Base-by-base conservation (phyloP, 2,113 vertebrate genomes). In the Catharus minimus region DNA sequence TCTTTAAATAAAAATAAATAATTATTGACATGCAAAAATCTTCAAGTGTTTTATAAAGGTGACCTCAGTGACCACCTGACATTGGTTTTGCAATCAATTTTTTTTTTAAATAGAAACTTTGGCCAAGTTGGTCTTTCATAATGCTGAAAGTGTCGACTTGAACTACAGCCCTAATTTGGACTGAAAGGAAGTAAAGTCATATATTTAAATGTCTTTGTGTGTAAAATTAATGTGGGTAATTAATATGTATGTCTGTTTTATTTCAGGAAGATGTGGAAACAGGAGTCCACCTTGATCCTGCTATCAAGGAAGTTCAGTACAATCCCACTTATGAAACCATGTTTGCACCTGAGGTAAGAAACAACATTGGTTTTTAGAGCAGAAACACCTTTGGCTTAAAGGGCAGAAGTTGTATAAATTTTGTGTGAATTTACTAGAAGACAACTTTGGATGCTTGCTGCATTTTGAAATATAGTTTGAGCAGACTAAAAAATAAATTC, bases 331-430 rank as follows among this genome's bases (percentile, higher is more conserved):
- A 96, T 23, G 99, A 99, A 64, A 99, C 99, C 27, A 98, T 99
- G 99, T 99, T 99, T 98, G 99, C 99, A 88, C 99, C 99, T 41
- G 98, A 99, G 98, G 99, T 99, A 95, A 97, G 97, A 76, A 88
- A 46, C 32, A 44, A 1, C 32, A 39, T 74, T 52, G 19, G 7
- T 55, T 58, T 74, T 90, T 61, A 61, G 47, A 82, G 33, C 14
- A 82, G 33, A 92, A 88, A 49, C 7, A 2, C 22, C 47, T 85
- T 87, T 91, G 64, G 4, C 20, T 69, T 75, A 65, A 57, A 82
- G 36, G 15, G 28, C 44, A 44, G 36, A 65, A 14, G 4, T 49
- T 74, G 41, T 46, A 8, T 90, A 74, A 68, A 47, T 86, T 52
- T 86, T 4, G 0, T 58, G 18, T 67, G 16, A 74, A 68, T 74